Base-by-base conservation (phyloP, 2,113 vertebrate genomes). In the Drymodes brunneopygia region DNA sequence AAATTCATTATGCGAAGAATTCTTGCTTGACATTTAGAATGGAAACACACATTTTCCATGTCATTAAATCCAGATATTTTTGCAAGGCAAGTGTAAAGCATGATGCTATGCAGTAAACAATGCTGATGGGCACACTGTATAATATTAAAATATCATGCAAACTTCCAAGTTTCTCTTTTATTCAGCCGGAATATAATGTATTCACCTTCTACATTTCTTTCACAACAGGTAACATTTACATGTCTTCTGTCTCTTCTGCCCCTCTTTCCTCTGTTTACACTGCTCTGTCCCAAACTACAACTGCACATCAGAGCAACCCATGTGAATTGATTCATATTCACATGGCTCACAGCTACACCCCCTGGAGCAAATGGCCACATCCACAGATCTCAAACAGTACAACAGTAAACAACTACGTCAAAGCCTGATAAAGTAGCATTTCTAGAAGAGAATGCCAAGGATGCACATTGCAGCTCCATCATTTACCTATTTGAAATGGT, bases 211-310 rank as follows among this genome's bases (percentile, higher is more conserved):
- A 47, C 6, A 48, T 14, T 44, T 74, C 31, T 75, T 86, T 47
- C 38, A 45, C 10, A 70, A 72, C 11, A 50, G 8, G 35, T n/a
- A 27, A 23, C 9, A 70, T 35, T 6, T 7, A 66, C 16, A 35
- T 1, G 1, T 58, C 33, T 56, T 53, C 16, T 58, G 11, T 22
- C 31, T 27, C 53, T 62, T 25, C 31, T 0, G 1, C 4, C 2
- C 1, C 5, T 14, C 23, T 64, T 36, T 54, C 47, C 19, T 42
- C 16, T 44, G 19, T 47, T 82, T 19, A 54, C 20, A n/a, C 6
- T 42, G 10, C n/a, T 79, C 8, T 54, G 25, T 36, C 56, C 78
- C 6, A 45, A 64, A 64, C 9, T 24, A 27, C 40, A 66, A 53
- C 16, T 25, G 17, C 12, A 53, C 1, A 2, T 54, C 57, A 54